These are phyloP conservation scores for Amphilophus citrinellus DNA, from an alignment of 2,113 vertebrate genomes.

Conservation along the genomic window DNA sequence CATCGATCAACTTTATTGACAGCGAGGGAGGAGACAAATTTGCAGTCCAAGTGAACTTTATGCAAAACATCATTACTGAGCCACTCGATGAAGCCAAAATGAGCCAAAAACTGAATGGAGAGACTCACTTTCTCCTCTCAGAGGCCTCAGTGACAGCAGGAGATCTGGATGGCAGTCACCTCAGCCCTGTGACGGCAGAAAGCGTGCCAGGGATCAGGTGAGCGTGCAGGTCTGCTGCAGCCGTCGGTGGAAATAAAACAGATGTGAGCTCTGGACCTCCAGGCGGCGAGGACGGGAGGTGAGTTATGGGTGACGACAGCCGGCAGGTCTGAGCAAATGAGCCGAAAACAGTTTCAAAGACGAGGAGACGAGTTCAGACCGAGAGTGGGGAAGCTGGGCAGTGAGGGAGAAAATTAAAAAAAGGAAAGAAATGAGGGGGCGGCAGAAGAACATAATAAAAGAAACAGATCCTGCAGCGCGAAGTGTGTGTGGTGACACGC, in stretches of 20 bases:
- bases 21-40: neutral
- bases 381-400: neutral
- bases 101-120: too few relatives aligned
- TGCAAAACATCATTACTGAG: neutral
- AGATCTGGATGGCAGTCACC: neutral
- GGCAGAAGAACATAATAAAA: too few relatives aligned
- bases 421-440: neutral
- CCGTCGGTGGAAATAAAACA: neutral
- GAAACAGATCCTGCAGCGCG: neutral
- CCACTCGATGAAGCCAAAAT: neutral
- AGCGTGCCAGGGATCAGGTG: neutral
- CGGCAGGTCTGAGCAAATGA: conserved; percentile 3
- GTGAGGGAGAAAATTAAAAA: conserved; percentile 17
- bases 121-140: neutral
- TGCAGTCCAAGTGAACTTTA: neutral
- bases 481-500: neutral
- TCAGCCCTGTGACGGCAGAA: neutral
- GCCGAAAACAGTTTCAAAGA: neutral
- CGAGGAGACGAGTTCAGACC: neutral
- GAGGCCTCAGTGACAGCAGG: neutral
- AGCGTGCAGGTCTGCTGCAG: neutral
- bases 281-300: neutral
- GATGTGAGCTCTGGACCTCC: neutral
- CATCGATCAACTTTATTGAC: neutral
- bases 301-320: neutral